Percentiles rank a stretch among this genome's conserved stretches.
These are phyloP conservation scores for Crambe crambe DNA, from an alignment of 37 sponge, comb jelly and placozoan genomes.

Conservation along the genomic window DNA sequence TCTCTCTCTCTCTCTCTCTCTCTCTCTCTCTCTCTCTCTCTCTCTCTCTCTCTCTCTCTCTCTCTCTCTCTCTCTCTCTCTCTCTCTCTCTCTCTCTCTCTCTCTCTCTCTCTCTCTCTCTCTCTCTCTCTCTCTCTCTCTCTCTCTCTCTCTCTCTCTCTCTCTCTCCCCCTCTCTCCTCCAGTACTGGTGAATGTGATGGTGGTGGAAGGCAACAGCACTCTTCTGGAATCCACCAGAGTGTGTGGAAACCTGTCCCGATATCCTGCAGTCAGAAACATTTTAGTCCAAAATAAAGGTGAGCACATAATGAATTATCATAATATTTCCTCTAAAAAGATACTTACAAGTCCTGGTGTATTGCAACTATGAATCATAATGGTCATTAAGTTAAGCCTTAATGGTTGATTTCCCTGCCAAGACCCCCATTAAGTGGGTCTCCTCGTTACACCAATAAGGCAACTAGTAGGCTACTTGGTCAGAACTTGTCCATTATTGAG, in stretches of 20 bases:
- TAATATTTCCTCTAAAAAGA: not conserved
- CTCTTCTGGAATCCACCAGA: slow-evolving; percentile 60
- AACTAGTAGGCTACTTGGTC: no score
- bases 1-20: slow-evolving; percentile 28
- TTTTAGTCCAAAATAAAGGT: slow-evolving; percentile 59
- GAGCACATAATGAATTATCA: not conserved
- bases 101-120: not conserved
- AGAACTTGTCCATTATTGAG: no score
- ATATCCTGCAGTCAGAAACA: slow-evolving; percentile 40
- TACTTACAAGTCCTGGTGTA: no score
- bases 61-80: not conserved
- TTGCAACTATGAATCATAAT: no score
- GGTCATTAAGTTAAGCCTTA: no score
- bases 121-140: not conserved
- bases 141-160: not conserved
- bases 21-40: slow-evolving; percentile 7
- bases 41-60: slow-evolving; percentile 2
- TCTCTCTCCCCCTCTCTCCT: not conserved
- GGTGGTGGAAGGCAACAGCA: slow-evolving; percentile 40
- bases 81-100: not conserved
- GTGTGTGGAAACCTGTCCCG: slow-evolving; percentile 83
- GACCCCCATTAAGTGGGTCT: no score
- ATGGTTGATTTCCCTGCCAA: no score
- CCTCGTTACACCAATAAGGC: no score
- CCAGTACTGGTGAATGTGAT: slow-evolving; percentile 71